These are phyloP conservation scores for Ecliptopera silaceata DNA, from an alignment of 2,888 invertebrate species.

Conservation along the genomic window DNA sequence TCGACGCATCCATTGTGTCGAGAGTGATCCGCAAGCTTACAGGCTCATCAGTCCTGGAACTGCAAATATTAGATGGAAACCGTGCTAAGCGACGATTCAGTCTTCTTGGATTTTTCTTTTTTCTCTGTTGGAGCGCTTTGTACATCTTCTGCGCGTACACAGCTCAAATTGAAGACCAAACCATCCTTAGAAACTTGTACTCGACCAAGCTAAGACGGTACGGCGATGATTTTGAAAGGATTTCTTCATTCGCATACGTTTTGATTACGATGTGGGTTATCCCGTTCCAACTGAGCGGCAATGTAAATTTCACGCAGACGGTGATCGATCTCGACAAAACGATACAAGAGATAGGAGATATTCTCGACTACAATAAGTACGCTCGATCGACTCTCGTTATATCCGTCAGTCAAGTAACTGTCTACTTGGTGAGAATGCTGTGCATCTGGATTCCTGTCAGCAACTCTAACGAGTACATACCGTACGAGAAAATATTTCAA, in stretches of 20 bases:
- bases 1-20: conserved; percentile 47
- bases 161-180: conserved; percentile 52
- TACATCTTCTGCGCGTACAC: conserved; percentile 54
- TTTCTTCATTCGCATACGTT: conserved; percentile 46
- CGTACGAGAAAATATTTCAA: conserved; percentile 56
- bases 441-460: conserved; percentile 52
- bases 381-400: conserved; percentile 41
- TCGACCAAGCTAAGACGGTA: conserved; percentile 61
- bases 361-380: conserved; percentile 46
- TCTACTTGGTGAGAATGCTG: conserved; percentile 45
- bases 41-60: conserved; percentile 48
- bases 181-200: conserved; percentile 57
- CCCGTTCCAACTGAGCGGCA: conserved; percentile 48
- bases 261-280: conserved; percentile 55
- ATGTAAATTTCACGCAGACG: conserved; percentile 42
- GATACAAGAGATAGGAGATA: conserved; percentile 49
- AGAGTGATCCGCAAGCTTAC: conserved; percentile 45
- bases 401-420: conserved; percentile 41
- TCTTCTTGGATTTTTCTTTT: conserved; percentile 46
- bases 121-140: conserved; percentile 43
- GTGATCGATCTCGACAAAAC: conserved; percentile 52
- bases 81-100: conserved; percentile 42
- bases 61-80: conserved; percentile 30
- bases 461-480: conserved; percentile 41
- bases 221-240: conserved; percentile 60